These are phyloP conservation scores for Ptychodera flava DNA, from an alignment of 35 echinoderm and acorn worm genomes.

Conservation along the genomic window DNA sequence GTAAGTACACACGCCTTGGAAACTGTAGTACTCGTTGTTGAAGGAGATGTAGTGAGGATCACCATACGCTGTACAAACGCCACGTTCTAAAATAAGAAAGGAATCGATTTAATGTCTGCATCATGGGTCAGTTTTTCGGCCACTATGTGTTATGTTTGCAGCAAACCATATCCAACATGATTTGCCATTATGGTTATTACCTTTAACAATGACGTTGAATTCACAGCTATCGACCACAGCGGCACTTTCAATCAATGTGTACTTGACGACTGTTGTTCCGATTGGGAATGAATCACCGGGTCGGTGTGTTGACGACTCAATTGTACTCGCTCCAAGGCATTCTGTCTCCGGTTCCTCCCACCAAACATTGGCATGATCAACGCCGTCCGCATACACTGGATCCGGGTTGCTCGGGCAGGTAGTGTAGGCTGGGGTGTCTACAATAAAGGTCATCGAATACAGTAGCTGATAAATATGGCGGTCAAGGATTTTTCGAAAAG, in stretches of 20 bases:
- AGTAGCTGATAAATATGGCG: too few species aligned
- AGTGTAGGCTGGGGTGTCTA: neutral
- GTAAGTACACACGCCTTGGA: too few species aligned
- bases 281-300: slow-evolving; percentile 21
- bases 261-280: slow-evolving; percentile 25
- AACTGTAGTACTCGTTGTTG: too few species aligned
- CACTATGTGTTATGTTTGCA: too few species aligned
- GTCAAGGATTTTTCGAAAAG: too few species aligned
- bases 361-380: neutral
- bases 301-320: neutral
- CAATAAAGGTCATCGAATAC: neutral
- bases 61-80: too few species aligned
- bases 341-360: neutral
- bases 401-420: neutral
- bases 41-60: too few species aligned
- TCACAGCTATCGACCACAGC: slow-evolving; percentile 4
- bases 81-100: too few species aligned
- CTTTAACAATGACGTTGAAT: slow-evolving; percentile 22
- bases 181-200: neutral
- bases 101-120: too few species aligned
- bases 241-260: slow-evolving; percentile 10
- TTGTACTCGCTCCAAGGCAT: neutral
- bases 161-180: too few species aligned
- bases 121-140: too few species aligned
- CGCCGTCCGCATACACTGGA: neutral